These are phyloP conservation scores for Carcharodon carcharias DNA, from an alignment of 2,797 vertebrate species.

Conservation along the genomic window DNA sequence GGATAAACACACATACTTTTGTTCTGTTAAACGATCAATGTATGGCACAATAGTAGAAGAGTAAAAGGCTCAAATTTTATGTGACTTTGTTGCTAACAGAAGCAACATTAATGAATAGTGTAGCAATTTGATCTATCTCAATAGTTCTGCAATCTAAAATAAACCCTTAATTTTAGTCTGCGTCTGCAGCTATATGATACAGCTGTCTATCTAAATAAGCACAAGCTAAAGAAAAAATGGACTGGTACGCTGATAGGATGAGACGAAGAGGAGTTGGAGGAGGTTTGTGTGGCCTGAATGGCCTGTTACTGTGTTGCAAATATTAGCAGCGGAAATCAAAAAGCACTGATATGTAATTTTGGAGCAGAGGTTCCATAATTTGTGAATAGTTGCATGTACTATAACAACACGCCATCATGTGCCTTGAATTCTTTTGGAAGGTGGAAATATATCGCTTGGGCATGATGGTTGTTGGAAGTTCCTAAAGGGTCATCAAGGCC, in stretches of 20 bases:
- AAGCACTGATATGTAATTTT: background rate
- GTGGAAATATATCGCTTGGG: background rate
- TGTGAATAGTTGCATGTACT: background rate
- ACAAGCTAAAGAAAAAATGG: background rate
- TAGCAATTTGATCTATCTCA: background rate
- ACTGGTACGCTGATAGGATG: background rate
- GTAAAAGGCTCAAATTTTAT: background rate
- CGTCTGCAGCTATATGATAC: background rate
- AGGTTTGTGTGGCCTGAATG: background rate
- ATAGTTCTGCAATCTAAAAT: background rate
- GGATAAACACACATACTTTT: too few relatives aligned
- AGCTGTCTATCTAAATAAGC: background rate
- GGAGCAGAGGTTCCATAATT: background rate
- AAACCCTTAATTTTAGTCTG: background rate
- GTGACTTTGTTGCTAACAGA: background rate
- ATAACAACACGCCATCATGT: too few relatives aligned
- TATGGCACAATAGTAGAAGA: background rate
- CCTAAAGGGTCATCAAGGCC: background rate
- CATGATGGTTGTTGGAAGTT: background rate
- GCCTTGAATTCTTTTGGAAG: background rate
- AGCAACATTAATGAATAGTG: background rate
- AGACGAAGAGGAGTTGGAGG: background rate
- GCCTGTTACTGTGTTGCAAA: background rate
- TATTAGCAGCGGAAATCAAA: background rate
- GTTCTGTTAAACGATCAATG: background rate